phyloP scores from a whole-genome alignment of 2,888 invertebrate species.

The Nowickia ferox region DNA sequence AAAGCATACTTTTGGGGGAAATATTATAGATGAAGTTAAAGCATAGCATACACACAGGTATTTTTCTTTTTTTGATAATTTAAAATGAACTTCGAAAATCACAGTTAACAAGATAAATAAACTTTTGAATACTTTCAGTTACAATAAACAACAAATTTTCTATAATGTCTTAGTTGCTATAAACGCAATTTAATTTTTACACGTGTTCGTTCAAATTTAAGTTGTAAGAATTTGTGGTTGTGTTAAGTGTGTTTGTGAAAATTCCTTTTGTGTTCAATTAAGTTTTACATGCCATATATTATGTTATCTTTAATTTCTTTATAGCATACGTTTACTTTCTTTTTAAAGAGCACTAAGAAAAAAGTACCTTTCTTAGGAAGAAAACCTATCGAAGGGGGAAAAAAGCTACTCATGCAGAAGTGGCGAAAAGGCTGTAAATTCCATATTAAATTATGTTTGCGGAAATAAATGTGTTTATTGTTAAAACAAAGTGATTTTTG shows the following conservation, averaged over 20 bases:
- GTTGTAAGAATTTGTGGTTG: background rate
- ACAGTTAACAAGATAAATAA: background rate
- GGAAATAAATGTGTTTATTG: slow-evolving; percentile 38
- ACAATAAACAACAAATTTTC: background rate
- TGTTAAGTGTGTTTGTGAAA: slow-evolving; percentile 6
- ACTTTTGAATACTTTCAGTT: background rate
- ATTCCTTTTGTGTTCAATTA: slow-evolving; percentile 53
- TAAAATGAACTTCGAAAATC: slow-evolving; percentile 4
- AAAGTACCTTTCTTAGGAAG: background rate
- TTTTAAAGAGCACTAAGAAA: background rate
- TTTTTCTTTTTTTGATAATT: background rate
- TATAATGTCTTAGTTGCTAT: background rate
- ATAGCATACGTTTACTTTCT: too few species aligned
- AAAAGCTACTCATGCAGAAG: background rate
- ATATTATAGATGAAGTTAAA: slow-evolving; percentile 19
- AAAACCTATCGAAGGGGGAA: background rate
- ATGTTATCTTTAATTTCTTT: slow-evolving; percentile 39
- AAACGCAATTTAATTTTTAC: background rate
- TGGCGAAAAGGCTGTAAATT: slow-evolving; percentile 7
- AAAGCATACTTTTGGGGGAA: slow-evolving; percentile 49
- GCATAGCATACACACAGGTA: slow-evolving; percentile 41
- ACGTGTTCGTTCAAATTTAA: background rate
- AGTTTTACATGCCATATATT: slow-evolving; percentile 53
- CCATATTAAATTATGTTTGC: slow-evolving; percentile 5
- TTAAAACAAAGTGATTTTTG: slow-evolving; percentile 70